Percentiles rank a stretch among this genome's conserved stretches.
These are phyloP conservation scores for Teinopalpus imperialis DNA, from an alignment of 2,888 invertebrate species.

Conservation along the genomic window DNA sequence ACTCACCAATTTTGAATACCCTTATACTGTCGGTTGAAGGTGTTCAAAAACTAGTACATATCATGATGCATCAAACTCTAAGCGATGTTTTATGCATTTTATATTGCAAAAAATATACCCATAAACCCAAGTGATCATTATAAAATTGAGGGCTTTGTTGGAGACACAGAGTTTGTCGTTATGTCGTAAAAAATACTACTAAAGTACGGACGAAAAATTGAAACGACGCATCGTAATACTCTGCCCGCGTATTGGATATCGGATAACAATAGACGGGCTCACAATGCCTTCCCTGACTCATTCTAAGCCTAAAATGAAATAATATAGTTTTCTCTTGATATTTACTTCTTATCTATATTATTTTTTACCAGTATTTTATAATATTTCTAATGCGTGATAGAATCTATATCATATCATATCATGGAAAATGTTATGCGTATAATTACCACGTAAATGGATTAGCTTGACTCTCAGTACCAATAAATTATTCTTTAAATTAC, in stretches of 20 bases:
- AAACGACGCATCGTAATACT: slow-evolving; percentile 18
- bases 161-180: slow-evolving; percentile 13
- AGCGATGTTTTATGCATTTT: slow-evolving; percentile 9
- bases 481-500: too few relatives aligned
- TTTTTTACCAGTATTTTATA: too few relatives aligned
- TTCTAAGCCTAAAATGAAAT: background rate
- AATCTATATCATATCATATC: too few relatives aligned
- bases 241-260: slow-evolving; percentile 15
- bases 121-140: background rate
- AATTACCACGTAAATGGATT: too few relatives aligned
- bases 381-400: too few relatives aligned
- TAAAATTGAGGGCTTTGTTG: slow-evolving; percentile 9
- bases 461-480: too few relatives aligned
- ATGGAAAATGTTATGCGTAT: too few relatives aligned
- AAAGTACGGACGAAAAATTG: slow-evolving; percentile 9
- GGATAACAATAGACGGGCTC: slow-evolving; percentile 19
- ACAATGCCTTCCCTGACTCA: slow-evolving; percentile 13
- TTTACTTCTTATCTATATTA: background rate
- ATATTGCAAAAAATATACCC: background rate
- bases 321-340: too few relatives aligned
- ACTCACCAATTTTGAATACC: too few relatives aligned
- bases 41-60: too few relatives aligned
- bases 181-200: slow-evolving; percentile 18
- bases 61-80: too few relatives aligned
- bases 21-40: too few relatives aligned